Base-by-base conservation (phyloP, 2,113 vertebrate genomes). In the Pelecanus crispus region DNA sequence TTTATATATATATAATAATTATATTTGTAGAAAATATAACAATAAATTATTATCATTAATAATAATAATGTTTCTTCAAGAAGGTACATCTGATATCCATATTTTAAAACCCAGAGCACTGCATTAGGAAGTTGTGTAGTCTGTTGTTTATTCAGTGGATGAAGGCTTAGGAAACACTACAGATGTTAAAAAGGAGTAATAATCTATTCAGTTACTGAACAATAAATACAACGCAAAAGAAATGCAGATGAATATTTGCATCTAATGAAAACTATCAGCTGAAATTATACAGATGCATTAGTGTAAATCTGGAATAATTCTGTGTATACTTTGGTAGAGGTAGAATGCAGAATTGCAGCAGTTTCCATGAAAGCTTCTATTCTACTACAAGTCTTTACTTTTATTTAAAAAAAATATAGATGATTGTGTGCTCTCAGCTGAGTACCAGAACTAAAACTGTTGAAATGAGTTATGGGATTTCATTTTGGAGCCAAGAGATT, bases 401-500 rank as follows among this genome's bases (percentile, higher is more conserved):
- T 85, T 71, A 19, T 77, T 71, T 68, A 79, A 93, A 59, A 71
- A 44, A 63, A 34, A 45, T 12, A 16, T 47, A 10, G 26, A 84
- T 44, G 29, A 88, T 68, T 71, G 10, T 26, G 31, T 42, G 53
- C 15, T 92, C 47, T 81, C 84, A 81, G 94, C 40, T 52, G 31
- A 67, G 75, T 29, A 61, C 45, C 59, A 81, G 74, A 94, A 84
- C 50, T 81, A 56, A 87, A 92, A 88, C 66, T 52, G 49, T 77
- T 87, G 52, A 90, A 87, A 92, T 75, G 82, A 95, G 80, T 80
- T 78, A 68, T 17, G 28, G 36, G 77, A 67, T 68, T 96, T 95
- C 55, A 65, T 81, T 78, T 85, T 68, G 68, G 77, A 97, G 85
- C 78, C 47, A 67, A 90, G 86, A 86, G 92, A 89, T 85, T 78